Evolutionary conservation across 92 coral and sea anemone species (phyloP), one percentile per base, ranked within the genome.

Genomic region (Ricordea florida): DNA sequence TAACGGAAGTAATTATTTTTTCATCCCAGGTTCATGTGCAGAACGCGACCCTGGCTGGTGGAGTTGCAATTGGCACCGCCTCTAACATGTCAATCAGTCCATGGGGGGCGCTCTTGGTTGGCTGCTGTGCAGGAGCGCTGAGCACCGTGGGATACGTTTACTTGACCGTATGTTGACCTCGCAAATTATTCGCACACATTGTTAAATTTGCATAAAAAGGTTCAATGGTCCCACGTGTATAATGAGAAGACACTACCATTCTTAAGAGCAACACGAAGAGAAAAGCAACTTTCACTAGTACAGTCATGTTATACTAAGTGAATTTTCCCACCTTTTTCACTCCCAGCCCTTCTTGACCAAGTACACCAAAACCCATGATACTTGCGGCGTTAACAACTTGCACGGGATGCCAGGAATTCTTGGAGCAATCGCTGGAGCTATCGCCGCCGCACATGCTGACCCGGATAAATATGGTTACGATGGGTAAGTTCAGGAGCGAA

Each of bases 391-490:
- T 3, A 74, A 93, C 68, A 93, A 93, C 76, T 82, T 93, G 71
- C 98, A 93, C 56, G 98, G 98, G 20, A 90, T 93, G 97, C 98
- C 98, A 57, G 98, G 91, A 49, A 52, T 93, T 36, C 80, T 93
- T 3, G 98, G 93, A 2, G 96, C 83, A 20, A 62, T 89, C 57
- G 93, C 93, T 3, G 98, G 98, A 3, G 90, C 96, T 10, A 80
- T 93, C 23, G 51, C 86, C 22, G 91, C 98, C n/a, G 76, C 93
- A 6, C 82, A 79, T 18, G 96, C 98, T 8, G 69, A 78, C 24
- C 73, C 55, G 10, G 82, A 90, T 30, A 72, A 42, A 23, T 93
- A 93, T 60, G 91, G 96, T 23, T 73, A 87, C n/a, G 83, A 90
- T 27, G 96, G 96, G 96, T 86, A 30, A 66, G 83, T 10, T n/a